Conservation (phyloP, 2,888 invertebrate species). For the Elmis aenea region DNA sequence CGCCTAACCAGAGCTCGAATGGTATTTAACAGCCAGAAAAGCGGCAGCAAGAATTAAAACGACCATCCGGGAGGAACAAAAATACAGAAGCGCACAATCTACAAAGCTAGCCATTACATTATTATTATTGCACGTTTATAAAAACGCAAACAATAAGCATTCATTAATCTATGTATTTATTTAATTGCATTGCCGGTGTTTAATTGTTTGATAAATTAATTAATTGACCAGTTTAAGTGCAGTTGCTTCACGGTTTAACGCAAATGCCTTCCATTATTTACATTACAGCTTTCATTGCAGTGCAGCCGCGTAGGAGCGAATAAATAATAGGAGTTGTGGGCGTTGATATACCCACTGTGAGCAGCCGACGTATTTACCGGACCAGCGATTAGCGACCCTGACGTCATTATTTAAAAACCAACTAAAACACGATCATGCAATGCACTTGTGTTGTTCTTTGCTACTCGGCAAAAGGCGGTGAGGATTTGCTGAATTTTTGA, state of each 20-base stretch:
- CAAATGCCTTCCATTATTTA: conserved; percentile 17
- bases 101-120: conserved; percentile 11
- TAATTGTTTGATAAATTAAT: conserved; percentile 19
- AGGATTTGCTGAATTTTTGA: not conserved
- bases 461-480: not conserved
- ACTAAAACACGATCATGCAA: not conserved
- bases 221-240: conserved; percentile 16
- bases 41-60: too few species aligned
- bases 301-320: conserved; percentile 16
- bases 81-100: too few species aligned
- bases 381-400: conserved; percentile 11
- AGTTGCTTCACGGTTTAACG: conserved; percentile 16
- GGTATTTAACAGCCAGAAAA: too few species aligned
- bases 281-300: conserved; percentile 15
- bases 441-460: not conserved
- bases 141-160: conserved; percentile 15
- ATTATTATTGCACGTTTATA: conserved; percentile 15
- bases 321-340: conserved; percentile 14
- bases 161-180: conserved; percentile 13
- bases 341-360: conserved; percentile 10
- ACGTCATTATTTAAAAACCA: conserved; percentile 4
- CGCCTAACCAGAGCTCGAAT: too few species aligned
- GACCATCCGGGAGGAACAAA: too few species aligned
- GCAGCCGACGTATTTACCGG: conserved; percentile 12
- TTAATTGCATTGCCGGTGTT: conserved; percentile 15